phyloP scores from a whole-genome alignment of 2,888 invertebrate genomes.

The Synanthedon formicaeformis region DNA sequence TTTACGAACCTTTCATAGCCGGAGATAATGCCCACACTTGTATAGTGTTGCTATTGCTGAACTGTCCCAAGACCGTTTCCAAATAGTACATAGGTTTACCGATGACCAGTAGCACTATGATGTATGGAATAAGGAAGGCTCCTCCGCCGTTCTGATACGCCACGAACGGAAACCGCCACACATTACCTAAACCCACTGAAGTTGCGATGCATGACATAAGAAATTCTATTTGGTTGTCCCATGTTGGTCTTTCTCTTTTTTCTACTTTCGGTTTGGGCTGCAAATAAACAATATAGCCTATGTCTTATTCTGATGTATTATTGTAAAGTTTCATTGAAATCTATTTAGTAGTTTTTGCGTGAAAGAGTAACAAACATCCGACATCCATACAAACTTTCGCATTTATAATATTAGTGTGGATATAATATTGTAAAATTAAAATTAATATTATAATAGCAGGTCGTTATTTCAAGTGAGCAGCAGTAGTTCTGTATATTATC shows the following conservation, averaged over 20 bases:
- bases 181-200: slow-evolving; percentile 79
- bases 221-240: slow-evolving; percentile 78
- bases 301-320: too few relatives aligned
- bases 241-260: slow-evolving; percentile 42
- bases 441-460: too few relatives aligned
- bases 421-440: too few relatives aligned
- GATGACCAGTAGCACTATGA: slow-evolving; percentile 75
- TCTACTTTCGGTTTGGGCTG: not conserved
- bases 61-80: slow-evolving; percentile 87
- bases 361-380: too few relatives aligned
- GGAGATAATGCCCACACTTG: slow-evolving; percentile 78
- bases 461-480: too few relatives aligned
- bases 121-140: slow-evolving; percentile 80
- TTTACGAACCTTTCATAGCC: slow-evolving; percentile 78
- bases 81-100: slow-evolving; percentile 87
- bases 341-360: too few relatives aligned
- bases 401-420: too few relatives aligned
- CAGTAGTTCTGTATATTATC: too few relatives aligned
- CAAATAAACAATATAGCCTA: too few relatives aligned
- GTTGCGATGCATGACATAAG: slow-evolving; percentile 81
- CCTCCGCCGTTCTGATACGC: slow-evolving; percentile 81
- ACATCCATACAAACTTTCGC: too few relatives aligned
- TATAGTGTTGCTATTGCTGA: slow-evolving; percentile 82
- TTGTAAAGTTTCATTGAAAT: too few relatives aligned
- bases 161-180: slow-evolving; percentile 73